A percentile compares a stretch with the other conserved stretches of the same genome.
phyloP scores from a whole-genome alignment of 2,797 vertebrate genomes.

The Graptemys geographica region DNA sequence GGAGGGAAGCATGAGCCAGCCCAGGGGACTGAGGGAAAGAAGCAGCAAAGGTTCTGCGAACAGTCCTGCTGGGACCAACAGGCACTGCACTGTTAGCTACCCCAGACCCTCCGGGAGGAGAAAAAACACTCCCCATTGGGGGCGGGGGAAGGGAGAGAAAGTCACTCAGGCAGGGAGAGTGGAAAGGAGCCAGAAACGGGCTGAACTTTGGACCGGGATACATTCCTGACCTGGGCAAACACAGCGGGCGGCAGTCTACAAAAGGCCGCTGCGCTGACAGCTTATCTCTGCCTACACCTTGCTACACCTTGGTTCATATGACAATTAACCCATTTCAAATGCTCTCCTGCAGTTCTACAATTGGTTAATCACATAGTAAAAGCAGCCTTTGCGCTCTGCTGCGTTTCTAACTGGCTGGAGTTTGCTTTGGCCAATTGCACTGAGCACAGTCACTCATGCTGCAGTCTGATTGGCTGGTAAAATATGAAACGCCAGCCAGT shows the following conservation, averaged over 20 bases:
- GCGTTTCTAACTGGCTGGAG: background rate
- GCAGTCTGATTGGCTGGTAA: background rate
- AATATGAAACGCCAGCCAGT: background rate
- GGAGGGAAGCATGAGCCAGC: background rate
- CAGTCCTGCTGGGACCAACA: background rate
- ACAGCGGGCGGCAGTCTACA: background rate
- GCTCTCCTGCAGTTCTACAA: too few species aligned
- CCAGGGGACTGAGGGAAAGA: background rate
- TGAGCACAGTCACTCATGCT: background rate
- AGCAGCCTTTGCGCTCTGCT: background rate
- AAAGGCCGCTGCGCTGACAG: background rate
- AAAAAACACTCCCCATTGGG: too few species aligned
- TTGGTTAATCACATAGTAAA: too few species aligned
- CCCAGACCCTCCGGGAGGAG: background rate
- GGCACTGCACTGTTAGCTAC: rapidly evolving
- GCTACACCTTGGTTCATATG: background rate
- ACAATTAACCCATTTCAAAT: background rate
- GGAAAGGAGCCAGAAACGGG: rapidly evolving
- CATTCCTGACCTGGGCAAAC: background rate
- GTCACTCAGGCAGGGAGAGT: background rate
- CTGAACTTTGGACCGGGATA: background rate
- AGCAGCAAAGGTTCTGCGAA: background rate
- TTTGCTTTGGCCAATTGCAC: background rate
- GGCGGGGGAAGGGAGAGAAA: rapidly evolving
- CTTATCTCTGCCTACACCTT: background rate